Evolutionary conservation across 1,140 invertebrate species (phyloP).

Genomic region (Cardiocondyla obscurior): DNA sequence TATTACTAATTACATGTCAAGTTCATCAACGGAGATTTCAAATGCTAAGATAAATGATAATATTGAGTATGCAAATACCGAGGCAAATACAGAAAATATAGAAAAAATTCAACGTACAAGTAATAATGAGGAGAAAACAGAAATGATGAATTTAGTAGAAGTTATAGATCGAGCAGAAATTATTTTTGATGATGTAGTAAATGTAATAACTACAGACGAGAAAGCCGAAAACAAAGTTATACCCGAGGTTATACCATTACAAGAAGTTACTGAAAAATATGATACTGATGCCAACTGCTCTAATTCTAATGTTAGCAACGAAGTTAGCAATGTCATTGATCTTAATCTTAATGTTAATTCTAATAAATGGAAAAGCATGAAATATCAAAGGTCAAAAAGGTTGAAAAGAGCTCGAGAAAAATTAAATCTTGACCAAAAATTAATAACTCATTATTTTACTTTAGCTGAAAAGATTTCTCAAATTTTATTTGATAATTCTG

Average conservation of each 20-base stretch:
- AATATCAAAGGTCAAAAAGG: neutral
- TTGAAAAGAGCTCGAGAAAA: neutral
- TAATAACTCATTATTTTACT: constrained; percentile 13
- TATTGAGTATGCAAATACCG: neutral
- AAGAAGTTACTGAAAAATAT: neutral
- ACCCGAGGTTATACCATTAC: too few species aligned
- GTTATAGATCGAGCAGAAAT: neutral
- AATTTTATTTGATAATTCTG: neutral
- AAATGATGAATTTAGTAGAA: neutral
- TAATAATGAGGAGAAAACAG: neutral
- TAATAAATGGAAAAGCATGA: constrained; percentile 1
- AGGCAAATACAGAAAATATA: neutral
- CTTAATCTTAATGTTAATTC: too few species aligned
- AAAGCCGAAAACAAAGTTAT: neutral
- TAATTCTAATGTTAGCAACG: neutral
- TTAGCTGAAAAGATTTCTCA: neutral
- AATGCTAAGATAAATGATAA: neutral
- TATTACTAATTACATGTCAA: neutral
- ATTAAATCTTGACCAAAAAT: neutral
- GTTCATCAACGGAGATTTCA: neutral
- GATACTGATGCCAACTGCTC: neutral
- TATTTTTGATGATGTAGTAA: neutral
- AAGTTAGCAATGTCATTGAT: neutral
- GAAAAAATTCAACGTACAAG: neutral
- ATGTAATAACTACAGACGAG: neutral